Evolutionary conservation across 2,888 invertebrate genomes (phyloP).

Genomic region (Galeruca laticollis): DNA sequence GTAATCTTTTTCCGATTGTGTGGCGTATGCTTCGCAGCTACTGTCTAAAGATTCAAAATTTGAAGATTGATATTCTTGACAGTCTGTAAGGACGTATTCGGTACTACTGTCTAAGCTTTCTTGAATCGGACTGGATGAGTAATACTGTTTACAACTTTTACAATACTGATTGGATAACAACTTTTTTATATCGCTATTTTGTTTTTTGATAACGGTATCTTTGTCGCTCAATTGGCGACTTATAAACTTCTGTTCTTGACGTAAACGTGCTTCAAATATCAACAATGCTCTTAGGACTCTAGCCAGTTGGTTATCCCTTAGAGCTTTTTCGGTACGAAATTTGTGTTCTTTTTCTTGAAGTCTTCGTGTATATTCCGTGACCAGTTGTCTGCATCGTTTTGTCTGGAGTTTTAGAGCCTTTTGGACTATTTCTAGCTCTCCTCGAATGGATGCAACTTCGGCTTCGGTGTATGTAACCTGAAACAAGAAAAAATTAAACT

Average conservation of each 20-base stretch:
- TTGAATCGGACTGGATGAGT: slow-evolving; percentile 56
- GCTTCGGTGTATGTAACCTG: slow-evolving; percentile 77
- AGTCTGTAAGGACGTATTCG: slow-evolving; percentile 63
- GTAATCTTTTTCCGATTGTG: slow-evolving; percentile 61
- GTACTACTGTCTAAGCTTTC: slow-evolving; percentile 65
- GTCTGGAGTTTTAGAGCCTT: slow-evolving; percentile 76
- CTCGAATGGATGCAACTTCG: slow-evolving; percentile 71
- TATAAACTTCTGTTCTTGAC: slow-evolving; percentile 80
- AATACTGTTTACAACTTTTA: slow-evolving; percentile 65
- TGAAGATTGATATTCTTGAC: slow-evolving; percentile 64
- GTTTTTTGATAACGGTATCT: slow-evolving; percentile 78
- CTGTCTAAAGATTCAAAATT: slow-evolving; percentile 65
- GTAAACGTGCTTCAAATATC: slow-evolving; percentile 78
- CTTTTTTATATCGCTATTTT: slow-evolving; percentile 77
- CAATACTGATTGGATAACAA: slow-evolving; percentile 70
- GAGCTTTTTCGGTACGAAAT: slow-evolving; percentile 72
- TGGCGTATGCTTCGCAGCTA: slow-evolving; percentile 64
- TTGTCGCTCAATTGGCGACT: slow-evolving; percentile 77
- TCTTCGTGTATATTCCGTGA: slow-evolving; percentile 74
- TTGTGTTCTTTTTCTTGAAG: slow-evolving; percentile 73
- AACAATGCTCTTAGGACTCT: slow-evolving; percentile 78
- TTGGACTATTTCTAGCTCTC: slow-evolving; percentile 76
- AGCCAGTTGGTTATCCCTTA: slow-evolving; percentile 79
- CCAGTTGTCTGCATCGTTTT: slow-evolving; percentile 76
- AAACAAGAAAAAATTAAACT: slow-evolving; percentile 60